Conservation (phyloP, 2,113 vertebrate genomes). For the Lates calcarifer region DNA sequence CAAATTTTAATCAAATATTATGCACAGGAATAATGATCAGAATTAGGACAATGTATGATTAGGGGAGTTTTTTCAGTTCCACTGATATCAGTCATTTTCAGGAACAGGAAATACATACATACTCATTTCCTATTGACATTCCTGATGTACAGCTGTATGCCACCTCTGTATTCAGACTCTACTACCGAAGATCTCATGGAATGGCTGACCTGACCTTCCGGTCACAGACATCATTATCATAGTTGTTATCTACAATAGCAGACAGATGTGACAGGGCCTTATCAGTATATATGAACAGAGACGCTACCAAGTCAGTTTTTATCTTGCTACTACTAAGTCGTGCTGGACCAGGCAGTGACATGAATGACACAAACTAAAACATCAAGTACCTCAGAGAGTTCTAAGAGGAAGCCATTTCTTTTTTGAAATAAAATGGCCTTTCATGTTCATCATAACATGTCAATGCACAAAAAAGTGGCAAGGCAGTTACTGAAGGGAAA, state of each 20-base stretch:
- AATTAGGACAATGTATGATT: conserved; percentile 59
- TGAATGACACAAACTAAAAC: conserved; percentile 45
- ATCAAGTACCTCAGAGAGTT: conserved; percentile 43
- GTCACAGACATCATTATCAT: conserved; percentile 64
- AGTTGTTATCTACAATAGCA: conserved; percentile 67
- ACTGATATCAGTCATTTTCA: conserved; percentile 50
- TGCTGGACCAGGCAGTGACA: conserved; percentile 63
- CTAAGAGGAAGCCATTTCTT: conserved; percentile 28
- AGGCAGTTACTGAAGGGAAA: conserved; percentile 61
- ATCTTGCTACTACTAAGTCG: conserved; percentile 67
- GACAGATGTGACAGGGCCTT: conserved; percentile 56
- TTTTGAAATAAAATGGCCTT: not conserved
- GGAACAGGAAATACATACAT: conserved; percentile 56
- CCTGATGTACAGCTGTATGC: conserved; percentile 68
- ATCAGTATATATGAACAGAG: conserved; percentile 53
- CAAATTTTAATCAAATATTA: conserved; percentile 77
- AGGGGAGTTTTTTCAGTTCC: conserved; percentile 43
- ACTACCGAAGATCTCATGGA: conserved; percentile 59
- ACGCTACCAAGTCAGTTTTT: conserved; percentile 57
- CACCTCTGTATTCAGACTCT: conserved; percentile 57
- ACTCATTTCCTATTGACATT: conserved; percentile 61
- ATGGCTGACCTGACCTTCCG: conserved; percentile 55
- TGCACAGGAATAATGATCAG: conserved; percentile 72
- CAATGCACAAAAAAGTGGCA: conserved; percentile 52
- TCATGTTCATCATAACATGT: conserved; percentile 35